A percentile compares a stretch with the other conserved stretches of the same genome.
Evolutionary conservation across 1,140 invertebrate species (phyloP).

Genomic region (Callitettix versicolor): DNA sequence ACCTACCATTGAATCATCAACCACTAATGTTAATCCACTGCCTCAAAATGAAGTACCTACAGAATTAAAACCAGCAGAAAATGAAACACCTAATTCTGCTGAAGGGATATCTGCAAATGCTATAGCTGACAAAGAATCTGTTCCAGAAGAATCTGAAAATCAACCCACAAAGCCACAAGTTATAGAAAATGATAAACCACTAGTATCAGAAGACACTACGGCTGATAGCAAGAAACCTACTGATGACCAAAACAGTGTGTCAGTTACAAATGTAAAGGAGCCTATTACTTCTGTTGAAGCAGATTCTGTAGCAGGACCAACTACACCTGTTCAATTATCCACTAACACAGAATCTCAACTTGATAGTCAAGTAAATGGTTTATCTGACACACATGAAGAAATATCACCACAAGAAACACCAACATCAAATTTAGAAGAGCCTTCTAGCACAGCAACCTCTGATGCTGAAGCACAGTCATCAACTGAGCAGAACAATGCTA

Average conservation of each 20-base stretch:
- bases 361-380: background rate
- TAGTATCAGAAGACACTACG: slow-evolving; percentile 17
- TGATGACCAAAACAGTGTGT: background rate
- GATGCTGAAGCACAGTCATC: background rate
- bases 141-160: no score
- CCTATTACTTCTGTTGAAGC: no score
- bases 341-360: no score
- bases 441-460: background rate
- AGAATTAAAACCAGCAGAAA: slow-evolving; percentile 6
- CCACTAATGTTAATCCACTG: background rate
- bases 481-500: background rate
- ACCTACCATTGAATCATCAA: slow-evolving; percentile 11
- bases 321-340: no score
- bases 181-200: slow-evolving; percentile 1
- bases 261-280: no score
- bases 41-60: slow-evolving; percentile 1
- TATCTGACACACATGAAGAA: slow-evolving; percentile 1
- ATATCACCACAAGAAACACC: background rate
- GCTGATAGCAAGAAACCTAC: background rate
- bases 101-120: background rate
- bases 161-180: no score
- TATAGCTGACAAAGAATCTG: no score
- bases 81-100: slow-evolving; percentile 3
- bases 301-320: no score
- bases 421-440: slow-evolving; percentile 18